phyloP scores from a whole-genome alignment of 2,888 invertebrate genomes.

The Catocala nupta region DNA sequence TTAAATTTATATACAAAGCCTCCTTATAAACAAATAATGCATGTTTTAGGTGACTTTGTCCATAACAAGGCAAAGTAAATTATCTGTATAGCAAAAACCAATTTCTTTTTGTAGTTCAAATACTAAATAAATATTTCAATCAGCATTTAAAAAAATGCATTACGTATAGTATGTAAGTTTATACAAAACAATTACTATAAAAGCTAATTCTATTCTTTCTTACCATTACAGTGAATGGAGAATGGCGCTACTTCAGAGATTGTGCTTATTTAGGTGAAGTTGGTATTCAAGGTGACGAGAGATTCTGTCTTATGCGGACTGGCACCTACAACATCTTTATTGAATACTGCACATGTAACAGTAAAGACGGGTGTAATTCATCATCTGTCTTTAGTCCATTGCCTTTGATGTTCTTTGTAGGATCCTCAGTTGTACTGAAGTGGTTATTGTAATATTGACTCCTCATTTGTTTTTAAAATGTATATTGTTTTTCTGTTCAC shows the following conservation, averaged over 20 bases:
- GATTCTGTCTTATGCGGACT: conserved; percentile 96
- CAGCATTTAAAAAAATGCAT: too few relatives aligned
- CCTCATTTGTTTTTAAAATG: background rate
- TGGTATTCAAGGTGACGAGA: conserved; percentile 95
- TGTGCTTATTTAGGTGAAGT: conserved; percentile 97
- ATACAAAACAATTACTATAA: too few relatives aligned
- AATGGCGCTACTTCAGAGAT: conserved; percentile 95
- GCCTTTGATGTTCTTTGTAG: conserved; percentile 55
- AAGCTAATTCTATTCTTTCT: background rate
- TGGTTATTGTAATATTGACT: conserved; percentile 30
- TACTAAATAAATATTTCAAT: too few relatives aligned
- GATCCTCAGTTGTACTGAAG: conserved; percentile 31
- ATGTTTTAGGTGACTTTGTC: too few relatives aligned
- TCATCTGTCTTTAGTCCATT: conserved; percentile 79
- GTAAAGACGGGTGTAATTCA: conserved; percentile 96
- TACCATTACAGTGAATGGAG: conserved; percentile 90
- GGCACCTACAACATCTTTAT: conserved; percentile 97
- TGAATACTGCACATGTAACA: conserved; percentile 97
- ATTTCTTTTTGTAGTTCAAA: too few relatives aligned
- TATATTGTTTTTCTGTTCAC: too few relatives aligned
- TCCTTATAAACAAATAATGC: too few relatives aligned
- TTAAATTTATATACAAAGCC: too few relatives aligned
- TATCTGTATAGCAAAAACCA: too few relatives aligned
- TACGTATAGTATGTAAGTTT: too few relatives aligned
- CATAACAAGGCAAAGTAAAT: too few relatives aligned